phyloP scores from a whole-genome alignment of 1,140 invertebrate genomes.

The Paracyclopina nana region DNA sequence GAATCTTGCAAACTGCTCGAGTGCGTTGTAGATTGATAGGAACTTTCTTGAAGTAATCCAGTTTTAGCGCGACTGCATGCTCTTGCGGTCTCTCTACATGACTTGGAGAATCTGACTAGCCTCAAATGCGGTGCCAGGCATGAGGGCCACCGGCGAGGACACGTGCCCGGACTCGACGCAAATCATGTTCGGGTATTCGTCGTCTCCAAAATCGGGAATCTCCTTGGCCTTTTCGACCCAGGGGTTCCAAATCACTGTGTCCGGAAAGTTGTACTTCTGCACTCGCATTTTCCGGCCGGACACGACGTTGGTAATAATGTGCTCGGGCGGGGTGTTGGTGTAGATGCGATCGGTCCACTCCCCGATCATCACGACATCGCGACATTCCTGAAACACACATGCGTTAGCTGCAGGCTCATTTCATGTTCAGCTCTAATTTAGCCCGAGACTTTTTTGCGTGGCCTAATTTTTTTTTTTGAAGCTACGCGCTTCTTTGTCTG shows the following conservation, averaged over 20 bases:
- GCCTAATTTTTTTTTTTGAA: too few species aligned
- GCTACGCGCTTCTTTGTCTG: neutral
- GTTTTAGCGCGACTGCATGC: too few species aligned
- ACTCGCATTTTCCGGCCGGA: constrained; percentile 73
- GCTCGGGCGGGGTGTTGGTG: constrained; percentile 72
- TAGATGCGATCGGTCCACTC: constrained; percentile 85
- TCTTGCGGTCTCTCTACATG: constrained; percentile 31
- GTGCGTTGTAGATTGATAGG: too few species aligned
- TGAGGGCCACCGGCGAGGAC: constrained; percentile 54
- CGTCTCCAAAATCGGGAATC: constrained; percentile 79
- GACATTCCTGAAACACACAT: too few species aligned
- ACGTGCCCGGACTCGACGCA: constrained; percentile 85
- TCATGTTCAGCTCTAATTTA: too few species aligned
- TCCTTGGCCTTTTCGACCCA: constrained; percentile 78
- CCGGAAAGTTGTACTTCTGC: constrained; percentile 80
- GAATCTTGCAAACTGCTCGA: too few species aligned
- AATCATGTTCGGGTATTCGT: constrained; percentile 83
- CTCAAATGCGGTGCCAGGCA: constrained; percentile 67
- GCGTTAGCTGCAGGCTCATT: too few species aligned
- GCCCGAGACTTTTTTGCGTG: too few species aligned
- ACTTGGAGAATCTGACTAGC: constrained; percentile 67
- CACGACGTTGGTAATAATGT: constrained; percentile 77
- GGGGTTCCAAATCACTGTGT: constrained; percentile 91
- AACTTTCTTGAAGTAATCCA: too few species aligned
- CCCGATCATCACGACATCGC: constrained; percentile 64